A percentile compares a stretch with the other conserved stretches of the same genome.
Conservation (phyloP, 2,888 invertebrate species). For the Rotaria macrura region DNA sequence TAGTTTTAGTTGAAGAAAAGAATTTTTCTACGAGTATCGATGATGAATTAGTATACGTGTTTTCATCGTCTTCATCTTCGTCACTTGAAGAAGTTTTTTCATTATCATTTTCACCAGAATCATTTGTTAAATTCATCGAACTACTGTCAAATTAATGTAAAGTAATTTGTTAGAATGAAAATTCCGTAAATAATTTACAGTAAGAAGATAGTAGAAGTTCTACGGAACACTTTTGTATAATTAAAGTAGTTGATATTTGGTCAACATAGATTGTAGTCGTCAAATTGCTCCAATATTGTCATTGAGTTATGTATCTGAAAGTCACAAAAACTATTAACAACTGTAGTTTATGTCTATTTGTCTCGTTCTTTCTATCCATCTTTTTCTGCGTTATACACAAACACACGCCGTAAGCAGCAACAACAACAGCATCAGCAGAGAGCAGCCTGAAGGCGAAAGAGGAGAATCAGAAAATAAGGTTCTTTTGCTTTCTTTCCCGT, state of each 20-base stretch:
- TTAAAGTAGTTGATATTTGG: not conserved
- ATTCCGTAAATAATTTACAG: not conserved
- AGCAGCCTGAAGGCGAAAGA: not conserved
- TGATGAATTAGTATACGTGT: not conserved
- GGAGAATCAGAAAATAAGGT: not conserved
- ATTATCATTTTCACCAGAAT: not conserved
- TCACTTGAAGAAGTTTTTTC: not conserved
- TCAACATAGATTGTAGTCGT: not conserved
- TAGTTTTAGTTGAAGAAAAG: not conserved
- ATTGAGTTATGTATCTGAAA: not conserved
- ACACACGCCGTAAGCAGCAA: not conserved
- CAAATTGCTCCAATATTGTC: not conserved
- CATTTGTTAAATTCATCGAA: constrained; percentile 3
- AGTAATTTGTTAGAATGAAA: not conserved
- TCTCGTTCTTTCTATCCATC: not conserved
- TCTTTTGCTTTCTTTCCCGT: not conserved
- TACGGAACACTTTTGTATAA: not conserved
- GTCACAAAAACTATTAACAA: not conserved
- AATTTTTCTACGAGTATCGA: not conserved
- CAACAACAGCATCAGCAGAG: not conserved
- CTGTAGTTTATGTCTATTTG: not conserved
- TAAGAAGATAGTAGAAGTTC: not conserved
- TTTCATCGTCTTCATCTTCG: not conserved
- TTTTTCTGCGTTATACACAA: not conserved
- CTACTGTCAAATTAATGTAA: not conserved